Conservation (phyloP, 2,113 vertebrate genomes). For the Saimiri boliviensis region DNA sequence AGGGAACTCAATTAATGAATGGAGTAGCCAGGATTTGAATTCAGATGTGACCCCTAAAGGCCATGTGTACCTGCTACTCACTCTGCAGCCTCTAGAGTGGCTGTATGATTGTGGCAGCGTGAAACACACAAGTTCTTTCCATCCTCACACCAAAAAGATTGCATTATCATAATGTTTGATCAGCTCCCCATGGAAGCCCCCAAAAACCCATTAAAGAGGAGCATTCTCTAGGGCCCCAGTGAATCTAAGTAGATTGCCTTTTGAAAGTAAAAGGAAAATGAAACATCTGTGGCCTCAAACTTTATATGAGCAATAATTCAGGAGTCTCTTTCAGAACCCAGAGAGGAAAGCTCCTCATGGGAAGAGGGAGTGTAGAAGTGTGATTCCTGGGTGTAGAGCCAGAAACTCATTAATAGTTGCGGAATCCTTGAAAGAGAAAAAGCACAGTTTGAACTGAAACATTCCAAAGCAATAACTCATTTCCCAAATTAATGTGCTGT, state of each 20-base stretch:
- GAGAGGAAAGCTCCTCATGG: background rate
- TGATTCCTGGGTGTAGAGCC: background rate
- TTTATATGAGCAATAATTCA: constrained; percentile 49
- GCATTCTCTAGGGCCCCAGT: background rate
- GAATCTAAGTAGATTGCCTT: constrained; percentile 58
- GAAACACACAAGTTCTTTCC: background rate
- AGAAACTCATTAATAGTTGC: background rate
- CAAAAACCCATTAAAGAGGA: background rate
- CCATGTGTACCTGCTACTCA: no score
- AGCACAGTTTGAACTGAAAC: constrained; percentile 2
- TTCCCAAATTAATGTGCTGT: constrained; percentile 31
- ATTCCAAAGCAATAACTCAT: constrained; percentile 22
- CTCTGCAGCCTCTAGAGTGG: background rate
- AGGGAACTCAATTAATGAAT: background rate
- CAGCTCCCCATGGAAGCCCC: background rate
- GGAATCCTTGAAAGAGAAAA: constrained; percentile 41
- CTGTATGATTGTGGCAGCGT: background rate
- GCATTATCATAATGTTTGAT: background rate
- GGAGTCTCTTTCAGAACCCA: constrained; percentile 10
- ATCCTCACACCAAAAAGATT: background rate
- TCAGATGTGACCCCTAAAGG: background rate
- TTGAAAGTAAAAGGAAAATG: constrained; percentile 57
- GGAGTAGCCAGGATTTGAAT: background rate
- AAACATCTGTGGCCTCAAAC: constrained; percentile 67
- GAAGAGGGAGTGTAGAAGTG: background rate